Conservation (phyloP, 2,888 invertebrate species). For the Caenorhabditis zanzibari region DNA sequence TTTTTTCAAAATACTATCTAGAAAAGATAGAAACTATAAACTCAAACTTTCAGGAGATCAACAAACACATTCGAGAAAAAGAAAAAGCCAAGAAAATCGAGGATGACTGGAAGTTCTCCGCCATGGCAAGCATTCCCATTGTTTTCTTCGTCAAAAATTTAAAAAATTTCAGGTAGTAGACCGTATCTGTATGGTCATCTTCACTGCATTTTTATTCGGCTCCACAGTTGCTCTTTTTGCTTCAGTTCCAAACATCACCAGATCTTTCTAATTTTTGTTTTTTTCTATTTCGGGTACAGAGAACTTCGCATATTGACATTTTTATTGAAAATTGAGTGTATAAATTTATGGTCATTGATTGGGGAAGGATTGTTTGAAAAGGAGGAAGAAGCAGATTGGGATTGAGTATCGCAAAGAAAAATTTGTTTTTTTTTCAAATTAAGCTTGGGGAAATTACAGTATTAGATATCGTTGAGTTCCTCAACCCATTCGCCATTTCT, state of each 20-base stretch:
- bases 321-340: background rate
- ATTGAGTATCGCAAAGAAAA: no score
- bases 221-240: conserved; percentile 72
- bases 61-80: conserved; percentile 67
- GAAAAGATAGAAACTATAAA: background rate
- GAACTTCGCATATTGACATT: conserved; percentile 23
- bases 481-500: background rate
- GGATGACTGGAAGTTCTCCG: conserved; percentile 78
- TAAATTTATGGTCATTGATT: no score
- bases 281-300: conserved; percentile 24
- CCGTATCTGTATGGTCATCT: conserved; percentile 75
- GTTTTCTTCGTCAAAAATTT: background rate
- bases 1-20: no score
- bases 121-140: conserved; percentile 59
- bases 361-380: background rate
- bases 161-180: conserved; percentile 68
- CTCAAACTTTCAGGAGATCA: conserved; percentile 66
- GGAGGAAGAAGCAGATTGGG: background rate
- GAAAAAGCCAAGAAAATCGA: conserved; percentile 69
- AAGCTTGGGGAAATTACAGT: no score
- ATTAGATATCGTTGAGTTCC: background rate
- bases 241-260: conserved; percentile 70
- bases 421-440: no score
- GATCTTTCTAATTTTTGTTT: conserved; percentile 65
- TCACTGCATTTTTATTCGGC: conserved; percentile 70